These are phyloP conservation scores for Drosophila pseudoananassae DNA, from an alignment of 1,140 invertebrate species.

Conservation along the genomic window DNA sequence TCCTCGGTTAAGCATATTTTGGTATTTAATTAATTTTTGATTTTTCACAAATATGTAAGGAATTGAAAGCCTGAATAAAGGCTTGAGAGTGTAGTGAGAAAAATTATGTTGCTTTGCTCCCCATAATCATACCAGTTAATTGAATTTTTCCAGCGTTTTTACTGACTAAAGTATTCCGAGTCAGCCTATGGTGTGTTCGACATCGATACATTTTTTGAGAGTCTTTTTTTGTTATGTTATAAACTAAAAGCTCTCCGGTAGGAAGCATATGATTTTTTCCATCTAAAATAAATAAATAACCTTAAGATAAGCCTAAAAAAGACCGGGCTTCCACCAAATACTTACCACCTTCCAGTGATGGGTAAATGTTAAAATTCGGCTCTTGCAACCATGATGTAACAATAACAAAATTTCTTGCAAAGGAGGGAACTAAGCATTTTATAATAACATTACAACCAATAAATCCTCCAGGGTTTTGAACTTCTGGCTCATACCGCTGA, in stretches of 20 bases:
- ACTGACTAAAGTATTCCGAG: slow-evolving; percentile 88
- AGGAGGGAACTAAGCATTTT: slow-evolving; percentile 91
- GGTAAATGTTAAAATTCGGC: slow-evolving; percentile 85
- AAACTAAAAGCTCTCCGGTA: slow-evolving; percentile 91
- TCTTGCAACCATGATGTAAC: slow-evolving; percentile 93
- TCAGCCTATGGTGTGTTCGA: slow-evolving; percentile 74
- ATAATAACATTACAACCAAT: slow-evolving; percentile 92
- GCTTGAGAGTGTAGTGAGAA: too few species aligned
- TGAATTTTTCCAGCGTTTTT: slow-evolving; percentile 88
- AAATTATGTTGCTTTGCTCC: too few species aligned
- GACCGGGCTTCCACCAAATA: background rate
- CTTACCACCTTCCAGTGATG: slow-evolving; percentile 68
- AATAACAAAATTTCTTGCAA: slow-evolving; percentile 91
- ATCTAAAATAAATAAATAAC: slow-evolving; percentile 84
- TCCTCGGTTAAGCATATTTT: too few species aligned
- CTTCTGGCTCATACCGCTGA: slow-evolving; percentile 90
- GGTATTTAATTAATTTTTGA: too few species aligned
- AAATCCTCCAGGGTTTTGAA: slow-evolving; percentile 88
- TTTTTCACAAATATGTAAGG: too few species aligned
- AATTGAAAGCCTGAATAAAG: too few species aligned
- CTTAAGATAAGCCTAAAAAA: background rate
- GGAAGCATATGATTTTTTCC: slow-evolving; percentile 91
- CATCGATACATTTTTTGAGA: slow-evolving; percentile 85
- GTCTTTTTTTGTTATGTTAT: slow-evolving; percentile 89
- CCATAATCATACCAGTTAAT: slow-evolving; percentile 86